A percentile compares a stretch with the other conserved stretches of the same genome.
These are phyloP conservation scores for Poeciliopsis paucimaculata DNA, from an alignment of 2,797 vertebrate species.

Conservation along the genomic window DNA sequence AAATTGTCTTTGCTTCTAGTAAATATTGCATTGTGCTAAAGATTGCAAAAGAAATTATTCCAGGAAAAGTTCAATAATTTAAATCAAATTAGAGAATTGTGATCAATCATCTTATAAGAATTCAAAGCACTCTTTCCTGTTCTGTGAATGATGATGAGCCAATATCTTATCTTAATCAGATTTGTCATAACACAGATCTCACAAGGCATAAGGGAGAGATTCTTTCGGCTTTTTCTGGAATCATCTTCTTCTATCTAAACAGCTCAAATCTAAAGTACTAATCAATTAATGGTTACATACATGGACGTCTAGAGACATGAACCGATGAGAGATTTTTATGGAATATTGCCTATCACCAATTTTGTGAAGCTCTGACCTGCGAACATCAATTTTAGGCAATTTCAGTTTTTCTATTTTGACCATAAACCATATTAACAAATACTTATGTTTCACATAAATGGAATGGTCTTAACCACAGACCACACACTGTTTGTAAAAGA, in stretches of 20 bases:
- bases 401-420: not conserved
- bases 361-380: not conserved
- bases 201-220: not conserved
- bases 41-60: not conserved
- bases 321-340: not conserved
- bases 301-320: not conserved
- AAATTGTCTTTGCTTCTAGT: constrained; percentile 25
- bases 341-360: not conserved
- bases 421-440: not conserved
- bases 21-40: constrained; percentile 19
- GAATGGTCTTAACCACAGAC: not conserved
- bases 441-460: not conserved
- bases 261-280: not conserved
- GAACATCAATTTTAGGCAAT: not conserved
- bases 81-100: not conserved
- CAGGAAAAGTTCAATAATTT: not conserved
- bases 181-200: not conserved
- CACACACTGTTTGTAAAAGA: not conserved
- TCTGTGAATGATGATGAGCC: not conserved
- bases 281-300: not conserved
- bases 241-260: not conserved
- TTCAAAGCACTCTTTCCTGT: not conserved
- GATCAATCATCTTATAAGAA: not conserved
- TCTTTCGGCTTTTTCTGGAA: not conserved
- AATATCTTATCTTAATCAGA: not conserved